phyloP scores from a whole-genome alignment of 2,888 invertebrate species.

The Hofmannophila pseudospretella region DNA sequence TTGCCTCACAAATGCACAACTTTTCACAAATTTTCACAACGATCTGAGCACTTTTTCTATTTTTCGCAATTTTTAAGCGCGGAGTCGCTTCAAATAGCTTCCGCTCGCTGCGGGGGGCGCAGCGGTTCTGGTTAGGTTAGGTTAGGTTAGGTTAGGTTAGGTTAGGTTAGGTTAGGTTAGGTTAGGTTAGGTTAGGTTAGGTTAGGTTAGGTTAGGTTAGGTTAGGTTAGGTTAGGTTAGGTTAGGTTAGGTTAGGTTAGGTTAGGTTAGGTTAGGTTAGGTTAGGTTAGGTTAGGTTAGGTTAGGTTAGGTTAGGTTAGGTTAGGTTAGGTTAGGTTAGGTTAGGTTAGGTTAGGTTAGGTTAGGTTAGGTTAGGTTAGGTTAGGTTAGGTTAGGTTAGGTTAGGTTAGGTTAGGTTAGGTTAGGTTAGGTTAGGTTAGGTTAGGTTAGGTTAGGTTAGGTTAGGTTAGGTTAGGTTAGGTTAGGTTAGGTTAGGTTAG shows the following conservation, averaged over 20 bases:
- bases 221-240: constrained; percentile 8
- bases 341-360: constrained; percentile 4
- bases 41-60: too few relatives aligned
- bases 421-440: constrained; percentile 4
- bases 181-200: constrained; percentile 9
- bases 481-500: constrained; percentile 19
- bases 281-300: neutral
- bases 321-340: too few relatives aligned
- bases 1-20: too few relatives aligned
- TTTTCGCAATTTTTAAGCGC: too few relatives aligned
- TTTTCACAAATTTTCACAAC: too few relatives aligned
- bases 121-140: constrained; percentile 6
- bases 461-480: constrained; percentile 14
- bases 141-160: constrained; percentile 15
- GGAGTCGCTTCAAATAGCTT: neutral
- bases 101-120: neutral
- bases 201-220: constrained; percentile 7
- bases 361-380: constrained; percentile 4
- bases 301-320: too few relatives aligned
- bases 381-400: constrained; percentile 11
- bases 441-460: constrained; percentile 10
- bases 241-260: constrained; percentile 7
- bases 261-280: constrained; percentile 8
- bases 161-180: constrained; percentile 17
- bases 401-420: constrained; percentile 12